Conservation (phyloP, 2,797 vertebrate species). For the Mergus octosetaceus region DNA sequence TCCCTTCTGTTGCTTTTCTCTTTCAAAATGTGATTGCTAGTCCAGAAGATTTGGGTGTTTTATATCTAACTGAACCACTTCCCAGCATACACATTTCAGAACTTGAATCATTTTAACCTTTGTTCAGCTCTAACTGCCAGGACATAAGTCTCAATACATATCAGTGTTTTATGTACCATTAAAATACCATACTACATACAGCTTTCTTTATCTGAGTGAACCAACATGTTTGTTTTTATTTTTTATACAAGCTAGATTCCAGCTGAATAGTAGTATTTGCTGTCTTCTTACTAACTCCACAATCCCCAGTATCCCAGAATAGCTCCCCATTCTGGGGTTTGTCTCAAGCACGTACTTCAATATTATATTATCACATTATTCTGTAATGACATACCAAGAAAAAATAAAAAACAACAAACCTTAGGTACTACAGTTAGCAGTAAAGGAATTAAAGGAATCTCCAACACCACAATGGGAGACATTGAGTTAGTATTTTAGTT, state of each 20-base stretch:
- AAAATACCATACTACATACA: conserved; percentile 17
- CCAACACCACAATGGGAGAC: background rate
- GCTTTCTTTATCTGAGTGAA: background rate
- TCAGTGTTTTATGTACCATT: conserved; percentile 32
- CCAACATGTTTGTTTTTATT: background rate
- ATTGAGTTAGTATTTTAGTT: too few relatives aligned
- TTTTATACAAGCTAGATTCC: background rate
- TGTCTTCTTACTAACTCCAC: background rate
- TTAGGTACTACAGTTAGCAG: background rate
- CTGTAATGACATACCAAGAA: background rate
- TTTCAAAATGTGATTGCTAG: background rate
- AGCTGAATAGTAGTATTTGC: background rate
- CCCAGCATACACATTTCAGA: background rate
- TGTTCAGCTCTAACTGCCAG: conserved; percentile 16
- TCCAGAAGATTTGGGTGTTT: background rate
- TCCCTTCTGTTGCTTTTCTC: background rate
- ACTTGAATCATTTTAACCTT: conserved; percentile 17
- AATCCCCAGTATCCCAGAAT: background rate
- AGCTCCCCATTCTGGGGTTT: background rate
- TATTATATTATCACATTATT: background rate
- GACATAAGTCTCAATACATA: conserved; percentile 24
- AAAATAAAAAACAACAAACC: background rate
- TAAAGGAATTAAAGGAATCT: background rate
- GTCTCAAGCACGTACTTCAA: background rate
- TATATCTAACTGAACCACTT: background rate